phyloP scores from a whole-genome alignment of 2,797 vertebrate genomes.

The Karalla daura region DNA sequence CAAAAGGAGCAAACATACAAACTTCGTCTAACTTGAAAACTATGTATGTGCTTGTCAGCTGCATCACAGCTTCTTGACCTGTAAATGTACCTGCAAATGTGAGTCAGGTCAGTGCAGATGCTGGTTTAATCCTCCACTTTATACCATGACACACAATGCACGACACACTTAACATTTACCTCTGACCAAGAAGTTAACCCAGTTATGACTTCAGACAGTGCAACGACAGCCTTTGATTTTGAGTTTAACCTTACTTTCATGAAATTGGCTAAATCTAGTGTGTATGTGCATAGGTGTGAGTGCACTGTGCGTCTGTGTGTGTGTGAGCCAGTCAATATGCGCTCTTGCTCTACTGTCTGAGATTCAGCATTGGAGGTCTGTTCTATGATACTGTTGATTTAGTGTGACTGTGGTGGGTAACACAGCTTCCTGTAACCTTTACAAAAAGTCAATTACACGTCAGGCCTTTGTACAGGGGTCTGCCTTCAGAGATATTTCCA shows the following conservation, averaged over 20 bases:
- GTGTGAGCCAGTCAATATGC: not conserved
- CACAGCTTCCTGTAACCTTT: not conserved
- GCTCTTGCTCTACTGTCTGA: not conserved
- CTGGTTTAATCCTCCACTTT: not conserved
- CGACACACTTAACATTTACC: not conserved
- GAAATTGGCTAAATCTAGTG: not conserved
- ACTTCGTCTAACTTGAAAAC: not conserved
- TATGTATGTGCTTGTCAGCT: not conserved
- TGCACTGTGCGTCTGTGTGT: not conserved
- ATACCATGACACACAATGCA: not conserved
- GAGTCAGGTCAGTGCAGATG: not conserved
- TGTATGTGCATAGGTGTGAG: too few species aligned
- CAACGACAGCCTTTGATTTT: not conserved
- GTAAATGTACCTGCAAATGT: not conserved
- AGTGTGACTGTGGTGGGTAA: not conserved
- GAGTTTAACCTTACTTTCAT: not conserved
- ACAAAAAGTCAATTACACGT: not conserved
- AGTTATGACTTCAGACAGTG: not conserved
- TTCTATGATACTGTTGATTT: conserved; percentile 1
- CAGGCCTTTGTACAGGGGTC: not conserved
- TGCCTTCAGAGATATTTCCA: too few species aligned
- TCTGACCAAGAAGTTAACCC: not conserved
- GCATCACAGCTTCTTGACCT: not conserved
- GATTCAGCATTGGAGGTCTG: not conserved
- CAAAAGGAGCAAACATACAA: not conserved